Conservation (phyloP, 92 coral and sea anemone species). For the Meandrina meandrites region DNA sequence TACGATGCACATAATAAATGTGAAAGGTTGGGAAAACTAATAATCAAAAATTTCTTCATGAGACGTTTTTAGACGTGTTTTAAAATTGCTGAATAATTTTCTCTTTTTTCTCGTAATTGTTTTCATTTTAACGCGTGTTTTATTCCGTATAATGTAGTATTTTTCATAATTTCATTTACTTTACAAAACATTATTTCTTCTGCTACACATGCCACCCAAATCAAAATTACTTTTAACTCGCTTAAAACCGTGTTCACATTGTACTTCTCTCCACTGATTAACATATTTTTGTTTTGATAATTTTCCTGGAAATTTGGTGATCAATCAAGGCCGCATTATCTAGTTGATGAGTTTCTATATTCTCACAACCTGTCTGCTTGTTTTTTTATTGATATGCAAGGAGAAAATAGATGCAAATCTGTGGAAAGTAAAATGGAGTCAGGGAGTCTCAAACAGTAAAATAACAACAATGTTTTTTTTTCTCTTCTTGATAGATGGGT, state of each 20-base stretch:
- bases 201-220: background rate
- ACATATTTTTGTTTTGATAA: background rate
- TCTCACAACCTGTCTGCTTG: background rate
- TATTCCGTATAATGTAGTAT: background rate
- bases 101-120: background rate
- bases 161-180: background rate
- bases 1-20: constrained; percentile 16
- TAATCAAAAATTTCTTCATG: background rate
- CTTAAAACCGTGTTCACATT: background rate
- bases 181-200: background rate
- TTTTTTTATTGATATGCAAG: background rate
- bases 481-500: constrained; percentile 53
- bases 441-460: background rate
- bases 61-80: background rate
- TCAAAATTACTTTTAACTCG: background rate
- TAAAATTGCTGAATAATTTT: background rate
- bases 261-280: background rate
- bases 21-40: background rate
- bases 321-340: background rate
- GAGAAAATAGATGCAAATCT: background rate
- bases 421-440: background rate
- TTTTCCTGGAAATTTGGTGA: background rate
- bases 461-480: background rate
- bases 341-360: background rate
- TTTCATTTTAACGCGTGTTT: constrained; percentile 12